A percentile compares a stretch with the other conserved stretches of the same genome.
These are phyloP conservation scores for Pterocles orientalis DNA, from an alignment of 2,113 vertebrate species.

Conservation along the genomic window DNA sequence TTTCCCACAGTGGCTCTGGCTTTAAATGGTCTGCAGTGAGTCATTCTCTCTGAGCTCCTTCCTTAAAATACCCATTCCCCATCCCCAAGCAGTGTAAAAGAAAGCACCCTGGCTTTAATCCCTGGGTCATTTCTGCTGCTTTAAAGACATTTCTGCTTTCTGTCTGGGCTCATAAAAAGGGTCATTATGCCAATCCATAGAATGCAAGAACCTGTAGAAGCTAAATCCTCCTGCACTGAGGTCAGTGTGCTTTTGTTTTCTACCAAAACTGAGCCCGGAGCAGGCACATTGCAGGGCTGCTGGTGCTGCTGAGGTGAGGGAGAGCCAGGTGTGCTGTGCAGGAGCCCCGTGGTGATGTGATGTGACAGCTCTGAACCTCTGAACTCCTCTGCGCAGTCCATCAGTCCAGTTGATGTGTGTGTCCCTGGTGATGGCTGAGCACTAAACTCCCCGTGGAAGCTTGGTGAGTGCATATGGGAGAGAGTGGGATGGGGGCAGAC, in stretches of 20 bases:
- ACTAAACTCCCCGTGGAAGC: not conserved
- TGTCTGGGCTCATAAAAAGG: not conserved
- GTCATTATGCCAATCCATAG: not conserved
- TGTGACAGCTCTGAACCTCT: not conserved
- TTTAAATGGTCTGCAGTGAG: not conserved
- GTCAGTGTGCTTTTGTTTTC: not conserved
- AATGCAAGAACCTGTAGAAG: not conserved
- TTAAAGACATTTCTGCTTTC: not conserved
- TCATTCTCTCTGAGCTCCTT: not conserved
- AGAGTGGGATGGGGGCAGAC: not conserved
- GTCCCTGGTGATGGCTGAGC: rapidly evolving
- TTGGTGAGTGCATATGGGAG: rapidly evolving
- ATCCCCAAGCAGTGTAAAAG: not conserved
- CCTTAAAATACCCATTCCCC: not conserved
- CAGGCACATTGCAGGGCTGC: not conserved
- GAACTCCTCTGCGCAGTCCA: not conserved
- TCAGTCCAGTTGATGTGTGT: not conserved
- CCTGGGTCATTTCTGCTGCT: not conserved
- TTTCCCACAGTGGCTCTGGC: not conserved
- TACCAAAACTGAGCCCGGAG: not conserved
- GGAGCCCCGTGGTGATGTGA: not conserved
- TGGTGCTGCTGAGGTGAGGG: not conserved
- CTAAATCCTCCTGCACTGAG: not conserved
- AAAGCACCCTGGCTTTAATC: not conserved
- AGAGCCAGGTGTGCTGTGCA: not conserved